These are phyloP conservation scores for Buathra laborator DNA, from an alignment of 2,888 invertebrate species.

Conservation along the genomic window DNA sequence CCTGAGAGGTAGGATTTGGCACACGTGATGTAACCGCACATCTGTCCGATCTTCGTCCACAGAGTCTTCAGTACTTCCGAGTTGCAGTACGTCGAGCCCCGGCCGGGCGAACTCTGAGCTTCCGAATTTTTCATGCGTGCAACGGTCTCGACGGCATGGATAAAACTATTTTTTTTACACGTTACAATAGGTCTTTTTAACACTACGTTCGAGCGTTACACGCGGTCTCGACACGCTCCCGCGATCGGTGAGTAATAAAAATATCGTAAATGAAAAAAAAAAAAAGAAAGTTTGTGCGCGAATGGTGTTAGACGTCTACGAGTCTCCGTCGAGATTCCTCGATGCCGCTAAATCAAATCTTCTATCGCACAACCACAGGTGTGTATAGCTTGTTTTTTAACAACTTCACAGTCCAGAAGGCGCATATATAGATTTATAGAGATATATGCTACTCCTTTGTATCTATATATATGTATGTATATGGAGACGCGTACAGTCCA, in stretches of 20 bases:
- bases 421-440: constrained; percentile 10
- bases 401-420: constrained; percentile 31
- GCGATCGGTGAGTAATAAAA: constrained; percentile 53
- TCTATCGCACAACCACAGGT: constrained; percentile 36
- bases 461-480: constrained; percentile 18
- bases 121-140: constrained; percentile 65
- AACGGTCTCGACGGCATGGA: background rate
- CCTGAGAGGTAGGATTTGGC: constrained; percentile 83
- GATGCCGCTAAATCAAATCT: constrained; percentile 50
- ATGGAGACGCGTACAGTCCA: constrained; percentile 21
- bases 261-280: constrained; percentile 42
- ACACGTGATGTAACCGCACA: constrained; percentile 82
- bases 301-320: constrained; percentile 57
- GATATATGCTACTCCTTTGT: background rate
- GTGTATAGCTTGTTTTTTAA: constrained; percentile 24
- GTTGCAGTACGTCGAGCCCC: constrained; percentile 76
- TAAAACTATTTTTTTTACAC: background rate
- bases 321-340: constrained; percentile 37
- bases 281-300: constrained; percentile 57
- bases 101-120: constrained; percentile 48
- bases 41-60: constrained; percentile 82
- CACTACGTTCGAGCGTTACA: constrained; percentile 1
- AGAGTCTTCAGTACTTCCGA: constrained; percentile 80
- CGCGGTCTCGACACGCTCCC: constrained; percentile 57
- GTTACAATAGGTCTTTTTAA: background rate